These are phyloP conservation scores for Clarias batrachus DNA, from an alignment of 2,113 vertebrate genomes.

Conservation along the genomic window DNA sequence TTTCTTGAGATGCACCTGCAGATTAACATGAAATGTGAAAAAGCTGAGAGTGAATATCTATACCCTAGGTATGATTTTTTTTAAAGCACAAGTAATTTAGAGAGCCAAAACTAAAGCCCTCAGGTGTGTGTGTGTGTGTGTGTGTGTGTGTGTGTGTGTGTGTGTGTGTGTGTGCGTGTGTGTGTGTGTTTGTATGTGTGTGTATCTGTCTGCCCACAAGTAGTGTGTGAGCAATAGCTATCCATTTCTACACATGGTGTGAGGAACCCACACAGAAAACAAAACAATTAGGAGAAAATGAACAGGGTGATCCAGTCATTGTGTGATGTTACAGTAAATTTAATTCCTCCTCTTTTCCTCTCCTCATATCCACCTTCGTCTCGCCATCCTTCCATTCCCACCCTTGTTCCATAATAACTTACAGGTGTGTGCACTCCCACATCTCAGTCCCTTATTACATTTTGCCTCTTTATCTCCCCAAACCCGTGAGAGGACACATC, in stretches of 20 bases:
- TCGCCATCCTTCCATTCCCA: neutral
- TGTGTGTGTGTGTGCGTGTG: neutral
- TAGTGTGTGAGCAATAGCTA: neutral
- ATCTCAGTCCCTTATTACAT: neutral
- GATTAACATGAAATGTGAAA: neutral
- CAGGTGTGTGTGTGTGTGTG: neutral
- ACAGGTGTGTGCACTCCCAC: neutral
- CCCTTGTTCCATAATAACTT: neutral
- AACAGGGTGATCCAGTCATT: neutral
- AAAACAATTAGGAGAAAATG: neutral
- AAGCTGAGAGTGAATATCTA: neutral
- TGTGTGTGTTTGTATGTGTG: neutral
- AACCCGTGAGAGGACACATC: constrained; percentile 15
- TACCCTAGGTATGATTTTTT: neutral
- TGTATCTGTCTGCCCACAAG: neutral
- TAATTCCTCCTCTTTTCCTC: neutral
- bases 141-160: no score
- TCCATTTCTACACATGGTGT: neutral
- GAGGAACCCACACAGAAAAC: neutral
- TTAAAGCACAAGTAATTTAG: neutral
- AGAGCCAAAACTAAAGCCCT: neutral
- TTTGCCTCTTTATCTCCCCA: constrained; percentile 11
- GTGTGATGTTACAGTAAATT: neutral
- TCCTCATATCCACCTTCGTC: neutral
- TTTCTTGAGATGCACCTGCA: no score